A percentile compares a stretch with the other conserved stretches of the same genome.
Evolutionary conservation across 2,113 vertebrate genomes (phyloP).

Genomic region (Pterocles burchelli): DNA sequence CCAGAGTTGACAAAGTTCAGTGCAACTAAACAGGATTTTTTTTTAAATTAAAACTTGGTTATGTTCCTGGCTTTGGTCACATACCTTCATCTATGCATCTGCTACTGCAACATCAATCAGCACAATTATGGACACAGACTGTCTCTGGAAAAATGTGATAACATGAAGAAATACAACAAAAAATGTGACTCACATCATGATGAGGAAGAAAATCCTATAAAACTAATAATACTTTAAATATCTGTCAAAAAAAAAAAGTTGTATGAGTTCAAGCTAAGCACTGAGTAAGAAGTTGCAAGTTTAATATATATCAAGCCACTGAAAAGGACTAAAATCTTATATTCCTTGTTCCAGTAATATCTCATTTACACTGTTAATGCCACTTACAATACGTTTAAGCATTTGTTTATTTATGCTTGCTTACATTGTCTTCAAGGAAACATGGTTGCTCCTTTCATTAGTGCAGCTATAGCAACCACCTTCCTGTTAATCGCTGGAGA

Average conservation of each 20-base stretch:
- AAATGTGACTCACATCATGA: background rate
- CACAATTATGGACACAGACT: background rate
- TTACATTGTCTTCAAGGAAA: constrained; percentile 16
- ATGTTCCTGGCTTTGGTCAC: background rate
- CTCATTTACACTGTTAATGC: background rate
- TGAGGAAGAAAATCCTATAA: background rate
- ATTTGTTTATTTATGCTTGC: constrained; percentile 11
- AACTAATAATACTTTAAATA: background rate
- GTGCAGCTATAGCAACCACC: constrained; percentile 22
- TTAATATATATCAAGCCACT: background rate
- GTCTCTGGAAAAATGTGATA: background rate
- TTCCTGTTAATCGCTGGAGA: background rate
- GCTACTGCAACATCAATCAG: background rate
- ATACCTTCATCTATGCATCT: fast-evolving
- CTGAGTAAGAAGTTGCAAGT: background rate
- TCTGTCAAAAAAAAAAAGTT: background rate
- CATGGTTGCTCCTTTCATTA: constrained; percentile 2
- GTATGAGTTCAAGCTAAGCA: background rate
- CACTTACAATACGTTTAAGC: background rate
- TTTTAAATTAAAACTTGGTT: background rate
- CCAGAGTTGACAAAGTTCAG: background rate
- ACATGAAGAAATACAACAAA: background rate
- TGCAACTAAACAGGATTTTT: background rate
- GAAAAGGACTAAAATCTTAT: background rate
- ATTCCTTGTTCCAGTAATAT: background rate